Evolutionary conservation across 2,888 invertebrate species (phyloP), one percentile per base, ranked within the genome.

Genomic region (Formica aserva): DNA sequence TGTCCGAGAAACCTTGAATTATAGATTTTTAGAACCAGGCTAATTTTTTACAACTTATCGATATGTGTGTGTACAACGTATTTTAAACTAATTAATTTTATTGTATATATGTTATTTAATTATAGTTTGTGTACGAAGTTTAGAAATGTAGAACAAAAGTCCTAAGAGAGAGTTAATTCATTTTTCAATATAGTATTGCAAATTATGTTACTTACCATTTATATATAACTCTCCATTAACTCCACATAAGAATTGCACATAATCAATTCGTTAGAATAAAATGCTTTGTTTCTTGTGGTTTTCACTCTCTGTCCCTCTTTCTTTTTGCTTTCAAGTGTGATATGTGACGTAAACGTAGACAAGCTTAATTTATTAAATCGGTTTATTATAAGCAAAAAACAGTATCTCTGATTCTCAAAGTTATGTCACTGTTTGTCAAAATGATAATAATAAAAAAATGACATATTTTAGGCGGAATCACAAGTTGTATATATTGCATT

Each of bases 291-390:
- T n/a, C 38, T 77, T 32, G 29, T 22, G 29, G 1, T 6, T 48
- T 35, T 18, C 4, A 45, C n/a, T 35, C 13, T n/a, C 29, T 41
- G 26, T 22, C 18, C 13, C 38, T 11, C 35, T 48, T 29, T 18
- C 26, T n/a, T n/a, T 22, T 29, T n/a, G 29, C 11, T 35, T 77
- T 87, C 83, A 85, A 83, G 87, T 87, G 85, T 83, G 82, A 82
- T 83, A 83, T 87, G 80, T 87, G 74, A 76, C 84, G 85, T 81
- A 75, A 85, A 55, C 81, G 87, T 85, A 78, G 82, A 84, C 74
- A 87, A 74, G 82, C 83, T 87, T 85, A 88, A 52, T 85, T 88
- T 88, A 88, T 88, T 88, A 85, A 88, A 88, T 88, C 85, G 63
- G 69, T 83, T 88, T 88, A 87, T 88, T 84, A 26, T 26, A 88